These are phyloP conservation scores for Suillia variegata DNA, from an alignment of 2,888 invertebrate genomes.

Conservation along the genomic window DNA sequence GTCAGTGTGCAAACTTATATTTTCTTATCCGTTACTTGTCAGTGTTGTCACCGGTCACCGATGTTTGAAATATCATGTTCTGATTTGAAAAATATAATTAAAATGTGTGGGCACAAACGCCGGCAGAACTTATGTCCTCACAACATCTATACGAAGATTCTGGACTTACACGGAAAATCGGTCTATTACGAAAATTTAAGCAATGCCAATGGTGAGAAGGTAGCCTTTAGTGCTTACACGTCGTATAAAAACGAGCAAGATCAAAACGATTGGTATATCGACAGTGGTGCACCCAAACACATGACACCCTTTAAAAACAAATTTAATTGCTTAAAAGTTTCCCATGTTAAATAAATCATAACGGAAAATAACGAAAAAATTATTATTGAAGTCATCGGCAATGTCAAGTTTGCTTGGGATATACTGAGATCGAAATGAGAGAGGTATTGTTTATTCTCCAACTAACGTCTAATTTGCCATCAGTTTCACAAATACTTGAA, in stretches of 20 bases:
- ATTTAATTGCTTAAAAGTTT: slow-evolving; percentile 1
- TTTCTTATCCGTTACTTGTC: too few species aligned
- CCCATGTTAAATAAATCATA: slow-evolving; percentile 15
- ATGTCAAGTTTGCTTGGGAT: background rate
- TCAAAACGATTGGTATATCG: slow-evolving; percentile 15
- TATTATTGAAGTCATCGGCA: slow-evolving; percentile 14
- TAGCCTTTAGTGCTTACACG: background rate
- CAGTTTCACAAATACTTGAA: slow-evolving; percentile 4
- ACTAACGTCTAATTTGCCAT: slow-evolving; percentile 16
- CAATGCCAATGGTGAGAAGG: background rate
- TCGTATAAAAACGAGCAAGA: background rate
- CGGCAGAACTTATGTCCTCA: too few species aligned
- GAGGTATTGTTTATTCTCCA: slow-evolving; percentile 16
- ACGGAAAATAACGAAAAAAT: slow-evolving; percentile 20
- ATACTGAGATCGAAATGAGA: slow-evolving; percentile 7
- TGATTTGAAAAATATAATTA: too few species aligned
- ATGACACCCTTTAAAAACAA: slow-evolving; percentile 16
- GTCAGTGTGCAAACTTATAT: too few species aligned
- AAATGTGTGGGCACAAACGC: too few species aligned
- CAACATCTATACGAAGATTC: slow-evolving; percentile 24
- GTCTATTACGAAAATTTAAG: slow-evolving; percentile 19
- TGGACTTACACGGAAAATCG: slow-evolving; percentile 27
- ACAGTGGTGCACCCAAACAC: slow-evolving; percentile 17
- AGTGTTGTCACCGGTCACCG: too few species aligned
- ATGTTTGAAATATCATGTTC: too few species aligned